Percentiles rank a stretch among this genome's conserved stretches.
These are phyloP conservation scores for Drosophila pectinifera DNA, from an alignment of 1,140 invertebrate genomes.

Conservation along the genomic window DNA sequence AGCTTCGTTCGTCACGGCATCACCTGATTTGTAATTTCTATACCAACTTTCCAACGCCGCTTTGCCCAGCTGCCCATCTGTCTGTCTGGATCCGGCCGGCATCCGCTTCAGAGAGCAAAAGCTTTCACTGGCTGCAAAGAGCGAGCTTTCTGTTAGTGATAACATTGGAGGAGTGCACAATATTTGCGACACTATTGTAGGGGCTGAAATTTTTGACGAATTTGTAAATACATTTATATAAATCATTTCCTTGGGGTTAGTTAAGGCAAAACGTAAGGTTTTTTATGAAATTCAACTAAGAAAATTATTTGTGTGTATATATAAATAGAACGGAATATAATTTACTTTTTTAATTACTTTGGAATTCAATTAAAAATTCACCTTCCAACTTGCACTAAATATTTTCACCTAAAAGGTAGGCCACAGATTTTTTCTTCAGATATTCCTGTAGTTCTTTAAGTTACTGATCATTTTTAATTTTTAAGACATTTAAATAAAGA, in stretches of 20 bases:
- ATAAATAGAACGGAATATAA: no score
- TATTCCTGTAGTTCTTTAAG: neutral
- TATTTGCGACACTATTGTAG: constrained; percentile 1
- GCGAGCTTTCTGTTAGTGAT: constrained; percentile 15
- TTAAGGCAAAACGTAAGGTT: no score
- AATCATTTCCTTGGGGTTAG: no score
- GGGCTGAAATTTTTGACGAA: neutral
- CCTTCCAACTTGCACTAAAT: neutral
- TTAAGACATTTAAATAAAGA: no score
- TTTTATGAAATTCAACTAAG: neutral
- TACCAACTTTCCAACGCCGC: constrained; percentile 44
- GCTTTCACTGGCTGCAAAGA: neutral
- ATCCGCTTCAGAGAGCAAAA: constrained; percentile 28
- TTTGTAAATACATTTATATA: neutral
- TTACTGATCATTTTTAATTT: no score
- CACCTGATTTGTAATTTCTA: constrained; percentile 81
- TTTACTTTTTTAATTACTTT: no score
- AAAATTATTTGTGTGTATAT: no score
- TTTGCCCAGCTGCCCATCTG: constrained; percentile 23
- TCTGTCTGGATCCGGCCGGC: constrained; percentile 7
- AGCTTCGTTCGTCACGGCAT: constrained; percentile 64
- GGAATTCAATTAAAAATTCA: neutral
- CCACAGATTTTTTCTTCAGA: neutral
- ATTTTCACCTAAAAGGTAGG: neutral
- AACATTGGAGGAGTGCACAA: neutral